Evolutionary conservation across 1,140 invertebrate genomes (phyloP).

Genomic region (Diabrotica undecimpunctata): DNA sequence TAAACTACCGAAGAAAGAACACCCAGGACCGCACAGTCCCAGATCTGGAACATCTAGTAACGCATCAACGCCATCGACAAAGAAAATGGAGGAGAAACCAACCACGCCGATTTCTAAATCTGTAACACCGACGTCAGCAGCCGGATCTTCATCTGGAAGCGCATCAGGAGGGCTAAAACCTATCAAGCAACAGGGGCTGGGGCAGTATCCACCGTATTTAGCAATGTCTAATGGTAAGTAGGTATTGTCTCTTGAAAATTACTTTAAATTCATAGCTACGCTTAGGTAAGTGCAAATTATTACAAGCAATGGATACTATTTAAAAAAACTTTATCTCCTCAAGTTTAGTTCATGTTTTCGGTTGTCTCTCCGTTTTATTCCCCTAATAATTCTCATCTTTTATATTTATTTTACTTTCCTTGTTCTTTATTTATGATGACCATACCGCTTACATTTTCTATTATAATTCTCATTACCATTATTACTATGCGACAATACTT

Average conservation of each 20-base stretch:
- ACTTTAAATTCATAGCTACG: too few relatives aligned
- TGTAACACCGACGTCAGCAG: constrained; percentile 71
- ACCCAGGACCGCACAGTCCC: constrained; percentile 56
- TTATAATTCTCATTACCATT: too few relatives aligned
- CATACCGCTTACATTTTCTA: too few relatives aligned
- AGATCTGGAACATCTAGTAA: constrained; percentile 76
- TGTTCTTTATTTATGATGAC: too few relatives aligned
- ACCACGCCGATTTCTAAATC: constrained; percentile 86
- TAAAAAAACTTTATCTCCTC: too few relatives aligned
- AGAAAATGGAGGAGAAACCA: constrained; percentile 77
- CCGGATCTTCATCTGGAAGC: constrained; percentile 41
- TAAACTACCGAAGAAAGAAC: constrained; percentile 58
- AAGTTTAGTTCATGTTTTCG: too few relatives aligned
- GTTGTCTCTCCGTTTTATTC: too few relatives aligned
- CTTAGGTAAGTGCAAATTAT: too few relatives aligned
- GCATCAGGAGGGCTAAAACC: constrained; percentile 49
- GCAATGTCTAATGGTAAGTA: constrained; percentile 44
- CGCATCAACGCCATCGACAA: constrained; percentile 73
- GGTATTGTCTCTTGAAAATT: neutral
- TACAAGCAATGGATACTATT: too few relatives aligned
- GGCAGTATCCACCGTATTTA: constrained; percentile 61
- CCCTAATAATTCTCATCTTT: too few relatives aligned
- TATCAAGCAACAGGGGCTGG: constrained; percentile 60
- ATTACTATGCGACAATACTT: too few relatives aligned
- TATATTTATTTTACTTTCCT: too few relatives aligned